Percentiles rank a stretch among this genome's conserved stretches.
These are phyloP conservation scores for Coranthus polyacanthus DNA, from an alignment of 2,797 vertebrate species.

Conservation along the genomic window DNA sequence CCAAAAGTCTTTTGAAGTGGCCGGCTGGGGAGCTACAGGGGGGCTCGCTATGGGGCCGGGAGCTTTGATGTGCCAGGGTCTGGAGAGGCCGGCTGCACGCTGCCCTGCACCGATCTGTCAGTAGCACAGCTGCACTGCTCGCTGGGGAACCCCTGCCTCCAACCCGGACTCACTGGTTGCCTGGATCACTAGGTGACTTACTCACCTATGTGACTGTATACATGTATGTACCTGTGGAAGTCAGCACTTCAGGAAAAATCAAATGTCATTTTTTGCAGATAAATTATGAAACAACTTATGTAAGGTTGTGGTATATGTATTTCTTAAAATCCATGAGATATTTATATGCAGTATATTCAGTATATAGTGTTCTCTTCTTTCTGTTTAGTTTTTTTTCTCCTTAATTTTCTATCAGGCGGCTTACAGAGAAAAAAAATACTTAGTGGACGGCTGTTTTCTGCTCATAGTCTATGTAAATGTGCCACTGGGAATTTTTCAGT, in stretches of 20 bases:
- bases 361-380: slow-evolving; percentile 26
- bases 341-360: neutral
- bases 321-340: slow-evolving; percentile 16
- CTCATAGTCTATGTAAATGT: slow-evolving; percentile 68
- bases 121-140: slow-evolving; percentile 82
- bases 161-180: slow-evolving; percentile 38
- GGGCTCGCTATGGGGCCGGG: slow-evolving; percentile 74
- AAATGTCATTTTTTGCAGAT: neutral
- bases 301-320: neutral
- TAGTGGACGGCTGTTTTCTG: slow-evolving; percentile 65
- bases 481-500: slow-evolving; percentile 69
- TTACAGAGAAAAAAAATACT: slow-evolving; percentile 49
- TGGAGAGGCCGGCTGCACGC: slow-evolving; percentile 83
- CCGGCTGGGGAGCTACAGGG: slow-evolving; percentile 80
- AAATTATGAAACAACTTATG: no score
- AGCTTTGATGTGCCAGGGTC: slow-evolving; percentile 83
- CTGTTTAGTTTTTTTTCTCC: slow-evolving; percentile 22
- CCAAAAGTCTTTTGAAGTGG: slow-evolving; percentile 88
- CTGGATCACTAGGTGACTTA: slow-evolving; percentile 34
- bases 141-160: slow-evolving; percentile 56
- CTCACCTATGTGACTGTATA: slow-evolving; percentile 56
- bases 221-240: slow-evolving; percentile 39
- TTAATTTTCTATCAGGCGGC: slow-evolving; percentile 60
- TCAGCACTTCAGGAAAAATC: slow-evolving; percentile 4
- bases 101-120: slow-evolving; percentile 87